These are phyloP conservation scores for Ptychadena robeensis DNA, from an alignment of 2,797 vertebrate genomes.

Conservation along the genomic window DNA sequence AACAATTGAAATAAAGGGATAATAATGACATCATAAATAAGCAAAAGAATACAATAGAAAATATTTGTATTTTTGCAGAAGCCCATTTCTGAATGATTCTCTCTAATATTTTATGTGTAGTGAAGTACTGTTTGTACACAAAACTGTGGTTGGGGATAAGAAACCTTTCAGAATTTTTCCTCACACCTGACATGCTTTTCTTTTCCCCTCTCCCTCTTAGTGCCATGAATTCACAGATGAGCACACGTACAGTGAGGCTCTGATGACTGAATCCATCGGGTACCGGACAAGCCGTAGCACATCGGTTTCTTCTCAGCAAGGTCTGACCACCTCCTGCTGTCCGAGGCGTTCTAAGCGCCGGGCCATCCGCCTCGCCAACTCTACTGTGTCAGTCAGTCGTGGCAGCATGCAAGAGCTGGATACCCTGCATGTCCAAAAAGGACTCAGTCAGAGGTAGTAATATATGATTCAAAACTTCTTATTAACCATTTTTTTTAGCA, in stretches of 20 bases:
- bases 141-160: no score
- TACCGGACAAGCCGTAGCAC: conserved; percentile 88
- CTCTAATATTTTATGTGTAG: no score
- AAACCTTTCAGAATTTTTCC: not conserved
- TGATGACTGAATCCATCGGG: conserved; percentile 83
- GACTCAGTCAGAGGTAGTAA: conserved; percentile 74
- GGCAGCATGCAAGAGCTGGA: conserved; percentile 90
- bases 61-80: no score
- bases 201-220: conserved; percentile 62
- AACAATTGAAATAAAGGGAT: no score
- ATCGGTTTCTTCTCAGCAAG: conserved; percentile 87
- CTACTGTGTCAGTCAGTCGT: conserved; percentile 86
- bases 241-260: conserved; percentile 81
- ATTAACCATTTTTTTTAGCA: no score
- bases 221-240: conserved; percentile 81
- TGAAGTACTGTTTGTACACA: no score
- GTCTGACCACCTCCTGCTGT: conserved; percentile 82
- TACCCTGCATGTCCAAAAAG: conserved; percentile 79
- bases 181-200: not conserved
- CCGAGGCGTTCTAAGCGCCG: conserved; percentile 81
- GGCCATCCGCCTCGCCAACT: conserved; percentile 87
- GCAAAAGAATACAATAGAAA: no score
- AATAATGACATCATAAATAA: no score
- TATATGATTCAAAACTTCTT: not conserved
- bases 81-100: no score